Base-by-base conservation (phyloP, 2,113 vertebrate species). In the Oreotrochilus melanogaster region DNA sequence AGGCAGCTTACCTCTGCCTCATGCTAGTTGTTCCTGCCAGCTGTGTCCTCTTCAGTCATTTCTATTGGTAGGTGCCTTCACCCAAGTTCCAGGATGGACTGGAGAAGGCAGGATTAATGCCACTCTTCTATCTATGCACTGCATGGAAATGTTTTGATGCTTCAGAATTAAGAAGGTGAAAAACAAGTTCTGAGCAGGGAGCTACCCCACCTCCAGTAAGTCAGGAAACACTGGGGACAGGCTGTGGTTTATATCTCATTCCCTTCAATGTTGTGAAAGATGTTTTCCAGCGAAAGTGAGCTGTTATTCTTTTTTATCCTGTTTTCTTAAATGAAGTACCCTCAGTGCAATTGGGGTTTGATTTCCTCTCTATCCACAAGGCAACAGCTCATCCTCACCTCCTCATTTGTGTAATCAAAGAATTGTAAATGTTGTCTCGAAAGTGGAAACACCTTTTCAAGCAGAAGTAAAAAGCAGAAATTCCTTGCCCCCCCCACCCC, bases 1-100 rank as follows among this genome's bases (percentile, higher is more conserved):
- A 72, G 64, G 86, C 92, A 78, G 21, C 28, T 89, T 48, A 71
- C 87, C 84, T 94, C 75, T 93, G 54, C 71, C 24, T 81, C 56
- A 75, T 16, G 28, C n/a, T 78, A 19, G 7, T 9, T 22, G 14
- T 9, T 62, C 50, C 79, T 93, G 72, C 60, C 69, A 89, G 65
- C 69, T 86, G 37, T 48, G 83, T 64, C 27, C n/a, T 83, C 60
- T n/a, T 18, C 14, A 65, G 61, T 24, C 1, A 16, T 45, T 81
- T 70, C n/a, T 88, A 45, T 33, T 23, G 3, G 1, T 19, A 11
- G 64, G 23, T 74, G 10, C 53, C 8, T 6, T 28, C 66, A 39
- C 73, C n/a, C 45, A 42, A 10, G 30, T 33, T 82, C 54, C 78
- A 93, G 53, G 39, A 89, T 45, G 54, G 37, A 6, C 14, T 48